These are phyloP conservation scores for Vanessa cardui DNA, from an alignment of 2,888 invertebrate genomes.

Conservation along the genomic window DNA sequence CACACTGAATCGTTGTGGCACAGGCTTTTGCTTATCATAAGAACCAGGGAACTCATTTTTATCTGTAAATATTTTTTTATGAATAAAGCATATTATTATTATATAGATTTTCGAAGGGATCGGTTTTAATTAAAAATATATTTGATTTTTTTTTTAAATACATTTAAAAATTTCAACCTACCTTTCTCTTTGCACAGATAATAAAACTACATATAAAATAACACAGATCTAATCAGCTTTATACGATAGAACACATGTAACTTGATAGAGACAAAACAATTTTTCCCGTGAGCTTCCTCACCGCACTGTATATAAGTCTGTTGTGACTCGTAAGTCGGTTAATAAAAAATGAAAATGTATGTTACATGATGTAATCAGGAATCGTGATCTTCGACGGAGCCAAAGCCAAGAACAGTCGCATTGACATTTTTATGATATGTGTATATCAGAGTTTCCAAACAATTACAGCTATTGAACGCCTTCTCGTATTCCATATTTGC, in stretches of 20 bases:
- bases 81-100: too few species aligned
- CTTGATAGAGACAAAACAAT: constrained; percentile 31
- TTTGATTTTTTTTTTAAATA: too few species aligned
- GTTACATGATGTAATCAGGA: constrained; percentile 51
- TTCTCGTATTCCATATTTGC: constrained; percentile 30
- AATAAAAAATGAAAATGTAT: constrained; percentile 59
- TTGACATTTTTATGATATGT: constrained; percentile 58
- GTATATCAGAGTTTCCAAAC: constrained; percentile 26
- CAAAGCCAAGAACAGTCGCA: constrained; percentile 30
- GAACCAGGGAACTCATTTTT: too few species aligned
- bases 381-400: constrained; percentile 24
- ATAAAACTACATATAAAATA: not conserved
- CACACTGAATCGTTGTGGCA: too few species aligned
- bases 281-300: constrained; percentile 44
- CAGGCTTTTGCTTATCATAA: too few species aligned
- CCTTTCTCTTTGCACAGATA: not conserved
- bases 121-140: too few species aligned
- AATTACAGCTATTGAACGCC: constrained; percentile 28
- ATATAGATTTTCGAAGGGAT: too few species aligned
- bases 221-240: not conserved
- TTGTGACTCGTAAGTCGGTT: constrained; percentile 51
- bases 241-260: constrained; percentile 26
- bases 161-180: not conserved
- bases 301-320: constrained; percentile 49
- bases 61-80: too few species aligned